phyloP scores from a whole-genome alignment of 2,888 invertebrate genomes.

The Pterobdella sp. region DNA sequence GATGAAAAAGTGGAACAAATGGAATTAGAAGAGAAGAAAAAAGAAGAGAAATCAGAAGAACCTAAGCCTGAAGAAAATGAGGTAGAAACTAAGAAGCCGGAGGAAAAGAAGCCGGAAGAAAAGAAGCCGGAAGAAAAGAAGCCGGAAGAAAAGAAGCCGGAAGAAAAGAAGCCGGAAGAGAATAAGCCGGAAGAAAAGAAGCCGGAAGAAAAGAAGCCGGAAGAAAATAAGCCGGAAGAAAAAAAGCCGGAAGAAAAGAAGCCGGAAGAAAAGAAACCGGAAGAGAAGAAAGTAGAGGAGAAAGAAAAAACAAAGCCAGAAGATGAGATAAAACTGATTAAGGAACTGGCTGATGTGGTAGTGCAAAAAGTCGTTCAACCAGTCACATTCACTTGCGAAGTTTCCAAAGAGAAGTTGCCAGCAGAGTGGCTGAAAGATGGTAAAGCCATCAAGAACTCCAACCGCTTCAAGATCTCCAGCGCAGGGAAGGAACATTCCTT shows the following conservation, averaged over 20 bases:
- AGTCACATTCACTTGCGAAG: conserved; percentile 63
- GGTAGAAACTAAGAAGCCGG: conserved; percentile 50
- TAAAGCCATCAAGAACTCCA: conserved; percentile 32
- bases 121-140: neutral
- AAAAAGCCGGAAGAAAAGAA: neutral
- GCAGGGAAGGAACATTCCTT: conserved; percentile 60
- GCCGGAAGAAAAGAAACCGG: neutral
- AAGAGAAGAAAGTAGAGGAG: no score
- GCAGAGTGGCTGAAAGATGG: conserved; percentile 62
- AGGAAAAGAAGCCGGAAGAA: conserved; percentile 1
- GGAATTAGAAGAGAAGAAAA: conserved; percentile 45
- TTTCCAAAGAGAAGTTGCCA: conserved; percentile 68
- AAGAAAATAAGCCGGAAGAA: conserved; percentile 1
- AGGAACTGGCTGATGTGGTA: conserved; percentile 44
- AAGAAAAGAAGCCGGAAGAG: neutral
- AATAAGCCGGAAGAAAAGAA: conserved; percentile 2
- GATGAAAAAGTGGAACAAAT: conserved; percentile 12
- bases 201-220: neutral
- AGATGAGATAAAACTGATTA: no score
- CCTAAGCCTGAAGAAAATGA: conserved; percentile 38
- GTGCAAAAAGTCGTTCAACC: conserved; percentile 42
- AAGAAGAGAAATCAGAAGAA: neutral
- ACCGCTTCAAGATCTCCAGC: conserved; percentile 34
- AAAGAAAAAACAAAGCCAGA: no score
- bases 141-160: conserved; percentile 37